These are phyloP conservation scores for Atrichornis clamosus DNA, from an alignment of 2,113 vertebrate genomes.

Conservation along the genomic window DNA sequence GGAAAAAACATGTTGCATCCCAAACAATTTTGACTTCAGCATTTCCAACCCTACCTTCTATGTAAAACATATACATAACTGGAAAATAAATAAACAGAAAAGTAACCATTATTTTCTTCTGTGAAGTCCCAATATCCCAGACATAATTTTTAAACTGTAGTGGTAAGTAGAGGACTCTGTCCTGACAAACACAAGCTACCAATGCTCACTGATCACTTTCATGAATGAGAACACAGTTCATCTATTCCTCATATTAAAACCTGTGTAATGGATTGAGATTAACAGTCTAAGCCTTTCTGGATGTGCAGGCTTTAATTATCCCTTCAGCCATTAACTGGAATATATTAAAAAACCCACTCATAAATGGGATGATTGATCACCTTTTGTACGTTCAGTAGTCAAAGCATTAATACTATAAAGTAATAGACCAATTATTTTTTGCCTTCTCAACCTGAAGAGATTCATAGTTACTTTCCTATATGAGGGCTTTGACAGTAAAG, in stretches of 20 bases:
- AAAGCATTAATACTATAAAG: background rate
- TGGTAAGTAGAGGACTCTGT: background rate
- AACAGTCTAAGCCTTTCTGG: background rate
- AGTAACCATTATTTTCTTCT: background rate
- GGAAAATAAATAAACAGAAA: background rate
- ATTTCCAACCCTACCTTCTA: background rate
- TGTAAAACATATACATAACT: background rate
- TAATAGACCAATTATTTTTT: accelerated
- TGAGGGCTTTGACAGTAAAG: background rate
- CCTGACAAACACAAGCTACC: background rate
- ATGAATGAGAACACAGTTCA: background rate
- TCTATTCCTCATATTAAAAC: background rate
- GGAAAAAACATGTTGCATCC: background rate
- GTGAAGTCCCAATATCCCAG: background rate
- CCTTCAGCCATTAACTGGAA: background rate
- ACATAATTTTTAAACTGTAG: background rate
- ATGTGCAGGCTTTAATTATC: background rate
- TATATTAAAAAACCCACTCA: background rate
- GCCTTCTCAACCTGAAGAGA: background rate
- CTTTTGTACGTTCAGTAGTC: background rate
- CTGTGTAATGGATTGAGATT: background rate
- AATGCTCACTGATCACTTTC: background rate
- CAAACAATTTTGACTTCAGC: background rate
- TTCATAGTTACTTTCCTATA: background rate
- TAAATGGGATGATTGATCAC: background rate